Evolutionary conservation across 2,888 invertebrate genomes (phyloP).

Genomic region (Didymodactylos carnosus): DNA sequence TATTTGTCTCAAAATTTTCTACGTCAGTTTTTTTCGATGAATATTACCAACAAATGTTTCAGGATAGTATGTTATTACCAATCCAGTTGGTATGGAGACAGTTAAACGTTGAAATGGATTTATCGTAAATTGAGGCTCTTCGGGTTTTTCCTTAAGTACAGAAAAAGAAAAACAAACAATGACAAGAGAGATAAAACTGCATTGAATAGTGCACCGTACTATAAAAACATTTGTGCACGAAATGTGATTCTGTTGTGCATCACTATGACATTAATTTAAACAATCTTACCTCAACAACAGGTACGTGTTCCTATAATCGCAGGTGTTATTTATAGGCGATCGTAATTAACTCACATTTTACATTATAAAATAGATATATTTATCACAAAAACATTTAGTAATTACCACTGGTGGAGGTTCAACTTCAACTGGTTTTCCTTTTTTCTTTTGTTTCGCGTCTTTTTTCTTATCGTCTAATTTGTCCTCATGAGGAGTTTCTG

Average conservation of each 20-base stretch:
- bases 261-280: too few relatives aligned
- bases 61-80: slow-evolving; percentile 3
- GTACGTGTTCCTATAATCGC: too few relatives aligned
- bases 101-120: slow-evolving; percentile 6
- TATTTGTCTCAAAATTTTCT: background rate
- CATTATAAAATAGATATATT: too few relatives aligned
- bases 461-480: background rate
- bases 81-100: slow-evolving; percentile 4
- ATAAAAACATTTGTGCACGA: too few relatives aligned
- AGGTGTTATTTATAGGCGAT: too few relatives aligned
- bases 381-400: too few relatives aligned
- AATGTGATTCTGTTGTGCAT: too few relatives aligned
- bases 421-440: background rate
- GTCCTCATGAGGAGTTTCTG: background rate
- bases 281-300: too few relatives aligned
- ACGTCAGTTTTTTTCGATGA: too few relatives aligned
- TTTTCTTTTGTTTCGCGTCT: slow-evolving; percentile 2
- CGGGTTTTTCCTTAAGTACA: background rate
- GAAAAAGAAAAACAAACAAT: background rate
- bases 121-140: background rate
- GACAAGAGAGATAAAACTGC: background rate
- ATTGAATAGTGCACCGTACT: too few relatives aligned
- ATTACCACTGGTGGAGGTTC: slow-evolving; percentile 2
- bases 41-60: slow-evolving; percentile 3
- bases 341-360: too few relatives aligned